A percentile compares a stretch with the other conserved stretches of the same genome.
These are phyloP conservation scores for Mobula hypostoma DNA, from an alignment of 2,113 vertebrate species.

Conservation along the genomic window DNA sequence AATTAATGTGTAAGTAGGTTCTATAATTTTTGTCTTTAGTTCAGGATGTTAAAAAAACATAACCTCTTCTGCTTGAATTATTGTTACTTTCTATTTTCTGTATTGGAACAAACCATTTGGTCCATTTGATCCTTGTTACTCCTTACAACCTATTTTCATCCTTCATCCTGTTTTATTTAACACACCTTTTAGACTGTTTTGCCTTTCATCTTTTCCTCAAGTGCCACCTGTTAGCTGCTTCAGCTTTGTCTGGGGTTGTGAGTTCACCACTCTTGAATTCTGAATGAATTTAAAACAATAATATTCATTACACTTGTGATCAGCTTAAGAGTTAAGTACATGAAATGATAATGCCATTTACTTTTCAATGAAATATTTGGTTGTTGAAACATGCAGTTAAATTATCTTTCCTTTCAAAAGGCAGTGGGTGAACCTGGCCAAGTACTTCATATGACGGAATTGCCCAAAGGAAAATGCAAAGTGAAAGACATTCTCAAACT, in stretches of 20 bases:
- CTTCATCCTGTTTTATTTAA: neutral
- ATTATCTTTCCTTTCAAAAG: neutral
- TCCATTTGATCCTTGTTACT: neutral
- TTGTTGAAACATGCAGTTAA: neutral
- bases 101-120: neutral
- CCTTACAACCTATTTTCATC: neutral
- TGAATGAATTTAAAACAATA: neutral
- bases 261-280: neutral
- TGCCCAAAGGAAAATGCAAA: slow-evolving; percentile 37
- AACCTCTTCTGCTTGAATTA: neutral
- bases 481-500: slow-evolving; percentile 33
- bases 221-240: neutral
- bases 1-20: neutral
- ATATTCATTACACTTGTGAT: neutral
- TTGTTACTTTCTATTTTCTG: neutral
- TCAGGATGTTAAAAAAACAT: neutral
- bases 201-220: neutral
- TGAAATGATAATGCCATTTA: neutral
- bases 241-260: neutral
- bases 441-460: slow-evolving; percentile 32
- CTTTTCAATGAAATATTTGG: neutral
- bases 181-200: neutral
- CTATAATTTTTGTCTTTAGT: neutral
- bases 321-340: neutral
- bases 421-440: slow-evolving; percentile 8